phyloP scores from a whole-genome alignment of 1,140 invertebrate genomes.

The Melipona quadrifasciata region DNA sequence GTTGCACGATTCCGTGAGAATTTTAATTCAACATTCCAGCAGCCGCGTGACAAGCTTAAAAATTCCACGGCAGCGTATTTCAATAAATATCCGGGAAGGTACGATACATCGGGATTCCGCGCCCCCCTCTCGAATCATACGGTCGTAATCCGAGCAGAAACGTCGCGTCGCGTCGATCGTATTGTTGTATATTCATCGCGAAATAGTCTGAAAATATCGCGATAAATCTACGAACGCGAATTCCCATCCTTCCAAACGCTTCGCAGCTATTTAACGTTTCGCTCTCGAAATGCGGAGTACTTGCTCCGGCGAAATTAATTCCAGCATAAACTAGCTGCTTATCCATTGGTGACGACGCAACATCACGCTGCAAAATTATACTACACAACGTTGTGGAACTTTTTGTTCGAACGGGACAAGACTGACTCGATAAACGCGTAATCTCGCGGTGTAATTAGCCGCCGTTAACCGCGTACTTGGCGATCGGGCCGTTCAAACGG shows the following conservation, averaged over 20 bases:
- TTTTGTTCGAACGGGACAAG: too few relatives aligned
- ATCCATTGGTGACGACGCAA: too few relatives aligned
- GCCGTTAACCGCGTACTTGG: neutral
- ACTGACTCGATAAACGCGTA: conserved; percentile 18
- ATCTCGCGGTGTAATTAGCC: conserved; percentile 18
- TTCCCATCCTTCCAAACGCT: too few relatives aligned
- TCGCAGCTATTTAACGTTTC: too few relatives aligned
- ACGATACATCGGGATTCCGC: neutral
- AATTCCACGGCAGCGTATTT: conserved; percentile 3
- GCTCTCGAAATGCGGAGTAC: too few relatives aligned
- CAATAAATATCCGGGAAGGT: neutral
- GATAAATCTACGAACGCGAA: too few relatives aligned
- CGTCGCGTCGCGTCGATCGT: neutral
- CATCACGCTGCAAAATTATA: too few relatives aligned
- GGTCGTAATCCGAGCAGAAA: neutral
- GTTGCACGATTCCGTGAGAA: neutral
- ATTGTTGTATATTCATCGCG: too few relatives aligned
- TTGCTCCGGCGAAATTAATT: too few relatives aligned
- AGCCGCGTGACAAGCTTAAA: conserved; percentile 4
- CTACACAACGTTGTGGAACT: too few relatives aligned
- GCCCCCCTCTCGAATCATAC: neutral
- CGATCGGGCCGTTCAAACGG: conserved; percentile 19
- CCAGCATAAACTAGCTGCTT: too few relatives aligned
- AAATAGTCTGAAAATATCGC: too few relatives aligned
- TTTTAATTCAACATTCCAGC: neutral